These are phyloP conservation scores for Pelosia muscerda DNA, from an alignment of 2,888 invertebrate species.

Conservation along the genomic window DNA sequence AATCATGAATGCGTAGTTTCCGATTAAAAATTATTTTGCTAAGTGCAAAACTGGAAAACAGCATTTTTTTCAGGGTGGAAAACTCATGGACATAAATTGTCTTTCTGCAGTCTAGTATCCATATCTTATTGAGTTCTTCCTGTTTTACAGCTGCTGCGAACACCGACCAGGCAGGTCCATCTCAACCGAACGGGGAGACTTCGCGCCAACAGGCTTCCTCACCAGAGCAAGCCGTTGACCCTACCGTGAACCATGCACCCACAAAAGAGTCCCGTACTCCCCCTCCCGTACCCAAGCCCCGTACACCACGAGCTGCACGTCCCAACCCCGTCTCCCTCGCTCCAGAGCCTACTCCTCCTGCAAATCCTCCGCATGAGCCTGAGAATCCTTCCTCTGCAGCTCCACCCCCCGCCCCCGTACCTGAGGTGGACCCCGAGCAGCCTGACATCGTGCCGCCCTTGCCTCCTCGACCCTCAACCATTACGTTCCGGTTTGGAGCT, in stretches of 20 bases:
- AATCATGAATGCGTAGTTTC: too few species aligned
- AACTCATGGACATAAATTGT: too few species aligned
- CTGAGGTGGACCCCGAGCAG: background rate
- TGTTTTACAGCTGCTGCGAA: constrained; percentile 31
- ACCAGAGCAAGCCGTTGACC: constrained; percentile 10
- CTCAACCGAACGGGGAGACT: constrained; percentile 14
- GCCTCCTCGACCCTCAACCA: background rate
- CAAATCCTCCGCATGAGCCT: background rate
- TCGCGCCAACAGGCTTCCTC: background rate
- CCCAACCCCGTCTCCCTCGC: background rate
- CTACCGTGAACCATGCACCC: constrained; percentile 20
- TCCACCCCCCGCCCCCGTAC: background rate
- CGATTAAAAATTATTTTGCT: too few species aligned
- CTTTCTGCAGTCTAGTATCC: too few species aligned
- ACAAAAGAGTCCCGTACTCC: constrained; percentile 28
- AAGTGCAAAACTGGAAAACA: too few species aligned
- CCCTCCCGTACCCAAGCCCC: constrained; percentile 37
- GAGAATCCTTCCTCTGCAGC: background rate
- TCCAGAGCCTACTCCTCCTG: background rate
- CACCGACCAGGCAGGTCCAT: constrained; percentile 27
- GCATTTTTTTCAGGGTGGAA: too few species aligned
- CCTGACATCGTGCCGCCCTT: background rate
- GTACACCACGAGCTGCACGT: too few species aligned
- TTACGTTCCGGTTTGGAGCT: background rate
- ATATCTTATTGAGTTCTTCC: background rate